Conservation (phyloP, 2,113 vertebrate genomes). For the Echinops telfairi region DNA sequence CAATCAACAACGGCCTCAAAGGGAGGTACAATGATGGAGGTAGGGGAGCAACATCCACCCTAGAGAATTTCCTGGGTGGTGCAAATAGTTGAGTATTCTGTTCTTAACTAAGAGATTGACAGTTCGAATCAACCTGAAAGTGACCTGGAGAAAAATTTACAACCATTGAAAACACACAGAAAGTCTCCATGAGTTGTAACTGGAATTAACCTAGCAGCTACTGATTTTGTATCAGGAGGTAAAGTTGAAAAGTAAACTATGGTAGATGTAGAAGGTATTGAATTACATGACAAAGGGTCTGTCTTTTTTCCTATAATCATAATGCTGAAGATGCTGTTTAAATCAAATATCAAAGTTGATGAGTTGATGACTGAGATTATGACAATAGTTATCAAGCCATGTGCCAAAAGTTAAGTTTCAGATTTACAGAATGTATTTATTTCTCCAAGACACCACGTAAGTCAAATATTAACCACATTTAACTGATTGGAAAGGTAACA, state of each 20-base stretch:
- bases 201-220: neutral
- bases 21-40: neutral
- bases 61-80: neutral
- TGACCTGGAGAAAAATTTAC: neutral
- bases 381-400: neutral
- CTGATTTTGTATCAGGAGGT: neutral
- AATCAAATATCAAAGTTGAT: too few species aligned
- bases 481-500: neutral
- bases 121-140: neutral
- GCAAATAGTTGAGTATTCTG: neutral
- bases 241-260: neutral
- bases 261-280: neutral
- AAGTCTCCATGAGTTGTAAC: neutral
- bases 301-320: neutral
- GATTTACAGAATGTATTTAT: conserved; percentile 29
- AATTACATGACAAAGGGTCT: neutral
- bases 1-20: neutral
- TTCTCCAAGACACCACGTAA: neutral
- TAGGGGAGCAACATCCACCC: neutral
- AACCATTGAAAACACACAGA: neutral
- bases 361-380: too few species aligned
- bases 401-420: neutral
- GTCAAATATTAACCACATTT: neutral
- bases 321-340: neutral
- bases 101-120: neutral